phyloP scores from a whole-genome alignment of 2,888 invertebrate genomes.

The Drosophila trichaetosa region DNA sequence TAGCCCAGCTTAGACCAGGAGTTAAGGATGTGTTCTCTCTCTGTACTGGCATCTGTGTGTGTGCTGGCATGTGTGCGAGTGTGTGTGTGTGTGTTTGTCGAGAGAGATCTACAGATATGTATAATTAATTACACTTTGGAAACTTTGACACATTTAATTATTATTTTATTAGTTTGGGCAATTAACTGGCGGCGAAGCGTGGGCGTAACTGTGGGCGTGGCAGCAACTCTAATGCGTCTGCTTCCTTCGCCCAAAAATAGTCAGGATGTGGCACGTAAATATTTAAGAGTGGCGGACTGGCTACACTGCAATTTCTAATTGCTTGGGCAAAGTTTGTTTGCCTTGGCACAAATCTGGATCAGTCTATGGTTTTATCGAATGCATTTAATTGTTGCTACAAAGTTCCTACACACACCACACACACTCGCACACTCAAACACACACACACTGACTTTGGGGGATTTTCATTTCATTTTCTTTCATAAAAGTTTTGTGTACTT shows the following conservation, averaged over 20 bases:
- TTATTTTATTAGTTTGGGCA: conserved; percentile 75
- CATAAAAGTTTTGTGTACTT: conserved; percentile 73
- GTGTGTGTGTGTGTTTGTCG: background rate
- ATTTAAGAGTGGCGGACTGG: conserved; percentile 27
- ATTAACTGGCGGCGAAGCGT: conserved; percentile 50
- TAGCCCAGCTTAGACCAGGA: conserved; percentile 34
- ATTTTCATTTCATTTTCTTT: conserved; percentile 76
- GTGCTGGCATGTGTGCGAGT: background rate
- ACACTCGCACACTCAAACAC: conserved; percentile 3
- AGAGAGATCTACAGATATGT: conserved; percentile 52
- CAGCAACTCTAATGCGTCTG: conserved; percentile 34
- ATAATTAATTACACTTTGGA: conserved; percentile 77
- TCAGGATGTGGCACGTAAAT: conserved; percentile 33
- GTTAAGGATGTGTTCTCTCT: conserved; percentile 4
- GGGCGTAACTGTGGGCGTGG: conserved; percentile 11
- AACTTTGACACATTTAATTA: conserved; percentile 81
- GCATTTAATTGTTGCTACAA: conserved; percentile 75
- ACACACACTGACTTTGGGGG: conserved; percentile 44
- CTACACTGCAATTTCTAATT: conserved; percentile 49
- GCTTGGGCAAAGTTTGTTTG: conserved; percentile 30
- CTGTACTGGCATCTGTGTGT: conserved; percentile 3
- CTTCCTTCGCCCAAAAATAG: background rate
- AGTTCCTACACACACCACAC: conserved; percentile 35
- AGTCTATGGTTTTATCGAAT: conserved; percentile 42
- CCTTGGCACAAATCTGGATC: conserved; percentile 34